Percentiles rank a stretch among this genome's conserved stretches.
These are phyloP conservation scores for Promerops cafer DNA, from an alignment of 2,113 vertebrate species.

Conservation along the genomic window DNA sequence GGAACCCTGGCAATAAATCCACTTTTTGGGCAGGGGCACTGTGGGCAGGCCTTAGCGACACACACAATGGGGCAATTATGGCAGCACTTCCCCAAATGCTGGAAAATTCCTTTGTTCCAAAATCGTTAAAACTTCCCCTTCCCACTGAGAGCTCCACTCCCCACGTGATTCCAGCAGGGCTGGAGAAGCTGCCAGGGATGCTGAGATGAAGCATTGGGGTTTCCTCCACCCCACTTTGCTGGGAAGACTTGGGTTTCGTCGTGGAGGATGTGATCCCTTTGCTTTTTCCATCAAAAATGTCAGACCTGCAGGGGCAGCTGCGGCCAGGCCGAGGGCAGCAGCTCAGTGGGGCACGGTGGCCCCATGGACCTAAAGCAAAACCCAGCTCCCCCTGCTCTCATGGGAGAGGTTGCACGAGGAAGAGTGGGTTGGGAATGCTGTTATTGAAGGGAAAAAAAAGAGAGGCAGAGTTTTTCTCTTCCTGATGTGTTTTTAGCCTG, in stretches of 20 bases:
- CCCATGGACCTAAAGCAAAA: rapidly evolving
- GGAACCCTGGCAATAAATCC: not conserved
- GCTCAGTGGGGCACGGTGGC: not conserved
- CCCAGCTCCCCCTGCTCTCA: not conserved
- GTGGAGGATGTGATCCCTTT: not conserved
- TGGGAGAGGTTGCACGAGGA: not conserved
- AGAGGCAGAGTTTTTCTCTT: not conserved
- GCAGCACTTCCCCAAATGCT: not conserved
- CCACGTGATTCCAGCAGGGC: not conserved
- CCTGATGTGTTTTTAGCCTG: not conserved
- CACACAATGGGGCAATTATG: conserved; percentile 4
- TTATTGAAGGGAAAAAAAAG: not conserved
- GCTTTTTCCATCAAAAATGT: not conserved
- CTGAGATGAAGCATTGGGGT: not conserved
- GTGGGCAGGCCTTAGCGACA: not conserved
- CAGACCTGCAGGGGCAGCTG: not conserved
- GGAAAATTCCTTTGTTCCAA: not conserved
- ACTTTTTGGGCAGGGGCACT: not conserved
- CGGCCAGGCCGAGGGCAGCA: not conserved
- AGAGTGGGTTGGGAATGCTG: not conserved
- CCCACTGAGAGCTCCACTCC: not conserved
- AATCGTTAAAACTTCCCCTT: not conserved
- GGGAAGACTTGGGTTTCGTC: not conserved
- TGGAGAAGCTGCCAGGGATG: not conserved
- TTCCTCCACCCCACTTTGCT: not conserved